Conservation (phyloP, 2,888 invertebrate species). For the Tetheella fluctuosa region DNA sequence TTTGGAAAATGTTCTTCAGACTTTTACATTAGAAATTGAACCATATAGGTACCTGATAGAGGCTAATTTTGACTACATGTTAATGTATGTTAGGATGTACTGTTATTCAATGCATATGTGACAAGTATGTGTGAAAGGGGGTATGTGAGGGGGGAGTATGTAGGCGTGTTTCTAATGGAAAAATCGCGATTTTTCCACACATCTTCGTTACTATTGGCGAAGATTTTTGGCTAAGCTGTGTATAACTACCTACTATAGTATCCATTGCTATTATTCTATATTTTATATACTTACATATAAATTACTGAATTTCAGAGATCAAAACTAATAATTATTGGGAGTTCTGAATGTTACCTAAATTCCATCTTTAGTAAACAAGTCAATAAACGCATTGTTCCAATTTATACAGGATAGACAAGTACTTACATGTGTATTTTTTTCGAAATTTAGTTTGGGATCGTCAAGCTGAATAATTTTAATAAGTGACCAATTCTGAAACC, state of each 20-base stretch:
- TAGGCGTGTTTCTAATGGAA: conserved; percentile 46
- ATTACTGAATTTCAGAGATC: no score
- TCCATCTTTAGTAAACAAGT: no score
- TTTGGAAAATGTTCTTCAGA: background rate
- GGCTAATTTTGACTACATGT: background rate
- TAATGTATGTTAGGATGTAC: background rate
- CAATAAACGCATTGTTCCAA: no score
- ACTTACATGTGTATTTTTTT: no score
- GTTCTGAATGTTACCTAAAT: no score
- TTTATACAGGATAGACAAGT: no score
- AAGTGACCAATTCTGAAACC: no score
- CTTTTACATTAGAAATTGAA: background rate
- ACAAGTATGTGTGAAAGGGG: conserved; percentile 40
- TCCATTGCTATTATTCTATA: no score
- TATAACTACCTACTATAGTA: background rate
- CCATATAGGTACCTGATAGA: background rate
- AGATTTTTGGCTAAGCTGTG: conserved; percentile 29
- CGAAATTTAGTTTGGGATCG: no score
- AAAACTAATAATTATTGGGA: no score
- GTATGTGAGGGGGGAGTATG: conserved; percentile 51
- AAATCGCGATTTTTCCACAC: conserved; percentile 57
- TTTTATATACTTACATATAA: no score
- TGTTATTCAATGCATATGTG: background rate
- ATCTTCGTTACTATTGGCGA: conserved; percentile 60
- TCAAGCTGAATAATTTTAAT: no score